A percentile compares a stretch with the other conserved stretches of the same genome.
phyloP scores from a whole-genome alignment of 2,113 vertebrate genomes.

The Nannobrachium achirus region DNA sequence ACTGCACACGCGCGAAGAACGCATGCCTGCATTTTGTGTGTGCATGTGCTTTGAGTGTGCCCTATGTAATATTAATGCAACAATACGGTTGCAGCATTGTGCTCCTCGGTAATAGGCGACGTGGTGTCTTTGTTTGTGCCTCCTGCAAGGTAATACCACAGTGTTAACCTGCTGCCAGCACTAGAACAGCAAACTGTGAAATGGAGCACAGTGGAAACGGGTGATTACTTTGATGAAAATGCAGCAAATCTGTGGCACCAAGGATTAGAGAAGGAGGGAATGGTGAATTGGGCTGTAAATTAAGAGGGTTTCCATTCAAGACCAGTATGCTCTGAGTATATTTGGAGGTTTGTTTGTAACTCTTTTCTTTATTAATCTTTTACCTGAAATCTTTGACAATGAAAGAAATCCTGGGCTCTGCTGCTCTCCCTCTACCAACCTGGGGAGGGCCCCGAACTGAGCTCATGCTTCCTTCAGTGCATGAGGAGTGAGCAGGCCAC shows the following conservation, averaged over 20 bases:
- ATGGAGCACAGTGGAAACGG: slow-evolving; percentile 35
- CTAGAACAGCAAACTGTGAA: slow-evolving; percentile 52
- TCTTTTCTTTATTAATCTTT: too few species aligned
- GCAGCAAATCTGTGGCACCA: slow-evolving; percentile 1
- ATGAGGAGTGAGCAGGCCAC: too few species aligned
- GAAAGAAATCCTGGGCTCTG: too few species aligned
- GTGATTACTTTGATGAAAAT: slow-evolving; percentile 25
- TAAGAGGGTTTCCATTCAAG: too few species aligned
- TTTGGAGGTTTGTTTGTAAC: too few species aligned
- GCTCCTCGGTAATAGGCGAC: slow-evolving; percentile 19
- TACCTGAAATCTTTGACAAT: too few species aligned
- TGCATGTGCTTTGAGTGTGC: not conserved
- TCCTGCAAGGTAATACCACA: slow-evolving; percentile 25
- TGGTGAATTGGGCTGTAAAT: not conserved
- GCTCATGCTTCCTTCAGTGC: too few species aligned
- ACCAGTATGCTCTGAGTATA: too few species aligned
- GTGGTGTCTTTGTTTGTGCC: slow-evolving; percentile 29
- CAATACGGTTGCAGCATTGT: slow-evolving; percentile 28
- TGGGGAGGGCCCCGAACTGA: too few species aligned
- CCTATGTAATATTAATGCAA: slow-evolving; percentile 49
- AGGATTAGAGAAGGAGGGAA: not conserved
- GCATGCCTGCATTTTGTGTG: not conserved
- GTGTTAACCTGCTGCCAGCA: slow-evolving; percentile 26
- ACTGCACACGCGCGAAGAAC: not conserved
- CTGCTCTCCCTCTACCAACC: too few species aligned